These are phyloP conservation scores for Athalia circularis DNA, from an alignment of 2,888 invertebrate species.

Conservation along the genomic window DNA sequence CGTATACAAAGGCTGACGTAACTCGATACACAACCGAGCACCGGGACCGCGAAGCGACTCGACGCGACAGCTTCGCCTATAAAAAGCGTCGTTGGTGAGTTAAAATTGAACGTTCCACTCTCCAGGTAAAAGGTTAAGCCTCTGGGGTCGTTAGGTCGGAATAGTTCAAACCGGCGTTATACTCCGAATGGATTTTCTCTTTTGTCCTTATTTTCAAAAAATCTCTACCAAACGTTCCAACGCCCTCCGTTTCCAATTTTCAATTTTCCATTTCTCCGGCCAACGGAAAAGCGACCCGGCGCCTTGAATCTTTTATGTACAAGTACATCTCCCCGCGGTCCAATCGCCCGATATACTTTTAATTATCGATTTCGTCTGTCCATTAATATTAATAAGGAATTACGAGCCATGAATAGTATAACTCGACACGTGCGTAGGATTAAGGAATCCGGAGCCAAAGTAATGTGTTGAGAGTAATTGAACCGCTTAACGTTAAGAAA, in stretches of 20 bases:
- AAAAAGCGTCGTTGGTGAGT: neutral
- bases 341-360: neutral
- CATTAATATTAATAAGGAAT: constrained; percentile 37
- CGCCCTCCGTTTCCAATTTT: neutral
- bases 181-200: constrained; percentile 3
- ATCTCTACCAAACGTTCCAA: neutral
- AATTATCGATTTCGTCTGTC: constrained; percentile 19
- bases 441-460: too few relatives aligned
- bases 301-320: neutral
- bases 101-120: constrained; percentile 40
- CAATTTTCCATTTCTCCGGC: neutral
- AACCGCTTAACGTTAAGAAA: constrained; percentile 18
- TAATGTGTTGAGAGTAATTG: neutral
- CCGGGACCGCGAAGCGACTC: neutral
- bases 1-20: constrained; percentile 31
- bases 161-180: neutral
- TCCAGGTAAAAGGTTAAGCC: constrained; percentile 44
- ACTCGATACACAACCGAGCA: constrained; percentile 39
- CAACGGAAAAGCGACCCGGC: neutral
- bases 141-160: constrained; percentile 30
- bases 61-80: too few relatives aligned
- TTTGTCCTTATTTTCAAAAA: neutral
- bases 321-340: neutral
- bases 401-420: constrained; percentile 13
- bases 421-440: neutral